phyloP scores from a whole-genome alignment of 1,140 invertebrate species.

The Bombus confusus region DNA sequence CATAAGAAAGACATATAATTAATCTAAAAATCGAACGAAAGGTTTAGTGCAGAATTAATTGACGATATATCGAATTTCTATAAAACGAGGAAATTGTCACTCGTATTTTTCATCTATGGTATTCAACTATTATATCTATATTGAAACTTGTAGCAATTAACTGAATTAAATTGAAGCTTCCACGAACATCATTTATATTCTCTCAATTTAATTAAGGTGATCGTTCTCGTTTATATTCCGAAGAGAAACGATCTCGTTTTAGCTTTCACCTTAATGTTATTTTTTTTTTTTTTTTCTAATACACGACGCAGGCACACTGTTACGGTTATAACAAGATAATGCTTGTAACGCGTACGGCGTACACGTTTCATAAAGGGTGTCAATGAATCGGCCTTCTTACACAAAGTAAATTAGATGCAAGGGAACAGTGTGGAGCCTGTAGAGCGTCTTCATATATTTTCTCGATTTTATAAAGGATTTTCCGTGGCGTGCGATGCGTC shows the following conservation, averaged over 20 bases:
- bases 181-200: background rate
- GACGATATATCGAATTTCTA: too few relatives aligned
- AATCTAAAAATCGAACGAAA: too few relatives aligned
- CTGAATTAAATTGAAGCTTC: background rate
- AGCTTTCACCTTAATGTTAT: background rate
- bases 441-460: conserved; percentile 22
- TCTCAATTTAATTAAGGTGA: background rate
- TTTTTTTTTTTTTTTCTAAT: background rate
- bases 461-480: conserved; percentile 32
- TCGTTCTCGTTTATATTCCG: background rate
- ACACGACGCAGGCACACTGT: background rate
- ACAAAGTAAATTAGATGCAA: conserved; percentile 26
- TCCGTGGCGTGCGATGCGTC: conserved; percentile 27
- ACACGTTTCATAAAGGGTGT: conserved; percentile 1
- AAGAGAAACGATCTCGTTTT: background rate
- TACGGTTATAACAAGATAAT: background rate
- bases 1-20: too few relatives aligned
- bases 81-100: too few relatives aligned
- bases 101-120: too few relatives aligned
- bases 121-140: too few relatives aligned
- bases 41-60: too few relatives aligned
- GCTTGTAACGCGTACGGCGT: background rate
- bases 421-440: background rate
- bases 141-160: background rate
- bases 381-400: conserved; percentile 26